phyloP scores from a whole-genome alignment of 1,140 invertebrate species.

The Tetramorium simillimum region DNA sequence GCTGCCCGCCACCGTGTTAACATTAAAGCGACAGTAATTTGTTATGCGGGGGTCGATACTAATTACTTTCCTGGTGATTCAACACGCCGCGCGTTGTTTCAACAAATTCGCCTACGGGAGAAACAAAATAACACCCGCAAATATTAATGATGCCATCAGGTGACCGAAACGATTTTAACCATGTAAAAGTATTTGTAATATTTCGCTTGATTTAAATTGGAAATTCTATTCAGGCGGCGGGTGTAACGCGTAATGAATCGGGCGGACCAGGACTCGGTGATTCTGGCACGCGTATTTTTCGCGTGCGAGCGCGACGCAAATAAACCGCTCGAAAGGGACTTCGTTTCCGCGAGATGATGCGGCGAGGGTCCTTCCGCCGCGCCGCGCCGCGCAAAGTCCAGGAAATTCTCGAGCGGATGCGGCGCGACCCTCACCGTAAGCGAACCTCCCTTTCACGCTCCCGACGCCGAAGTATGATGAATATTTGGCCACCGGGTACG shows the following conservation, averaged over 20 bases:
- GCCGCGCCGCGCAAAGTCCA: neutral
- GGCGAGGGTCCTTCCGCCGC: constrained; percentile 5
- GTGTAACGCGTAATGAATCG: neutral
- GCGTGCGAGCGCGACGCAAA: neutral
- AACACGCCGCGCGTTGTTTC: neutral
- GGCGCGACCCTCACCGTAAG: neutral
- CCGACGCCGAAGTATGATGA: neutral
- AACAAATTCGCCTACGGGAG: neutral
- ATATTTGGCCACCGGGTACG: neutral
- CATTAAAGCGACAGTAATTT: constrained; percentile 19
- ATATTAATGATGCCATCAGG: neutral
- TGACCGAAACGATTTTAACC: constrained; percentile 5
- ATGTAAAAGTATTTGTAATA: neutral
- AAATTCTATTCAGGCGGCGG: neutral
- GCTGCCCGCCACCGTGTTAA: constrained; percentile 5
- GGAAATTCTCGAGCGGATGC: constrained; percentile 34
- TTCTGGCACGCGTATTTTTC: neutral
- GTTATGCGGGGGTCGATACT: neutral
- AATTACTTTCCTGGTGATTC: constrained; percentile 34
- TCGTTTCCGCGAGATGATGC: constrained; percentile 15
- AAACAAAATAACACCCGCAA: neutral
- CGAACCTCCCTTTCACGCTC: neutral
- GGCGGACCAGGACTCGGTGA: neutral
- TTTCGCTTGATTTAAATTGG: neutral
- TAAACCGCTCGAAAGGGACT: neutral